Conservation (phyloP, 1,140 invertebrate genomes). For the Trialeurodes vaporariorum region DNA sequence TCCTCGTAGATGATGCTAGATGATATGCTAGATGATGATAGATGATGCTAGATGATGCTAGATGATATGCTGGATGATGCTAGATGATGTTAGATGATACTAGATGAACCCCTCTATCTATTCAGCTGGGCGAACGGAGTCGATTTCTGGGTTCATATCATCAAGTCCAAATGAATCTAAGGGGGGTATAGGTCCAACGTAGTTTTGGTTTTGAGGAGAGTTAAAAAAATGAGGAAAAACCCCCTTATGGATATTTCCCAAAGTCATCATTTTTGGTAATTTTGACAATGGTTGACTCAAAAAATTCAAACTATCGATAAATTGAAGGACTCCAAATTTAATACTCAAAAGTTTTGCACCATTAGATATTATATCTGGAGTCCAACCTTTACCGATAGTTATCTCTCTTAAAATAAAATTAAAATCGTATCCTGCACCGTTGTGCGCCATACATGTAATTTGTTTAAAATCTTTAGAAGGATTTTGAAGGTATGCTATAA, state of each 20-base stretch:
- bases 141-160: neutral
- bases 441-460: neutral
- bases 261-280: constrained; percentile 18
- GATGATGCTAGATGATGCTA: too few species aligned
- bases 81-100: too few species aligned
- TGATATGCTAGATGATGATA: too few species aligned
- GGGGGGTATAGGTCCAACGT: constrained; percentile 18
- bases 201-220: constrained; percentile 17
- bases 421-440: neutral
- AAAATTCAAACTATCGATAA: constrained; percentile 5
- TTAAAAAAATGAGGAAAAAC: constrained; percentile 25
- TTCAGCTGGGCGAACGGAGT: too few species aligned
- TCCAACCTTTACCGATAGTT: neutral
- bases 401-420: neutral
- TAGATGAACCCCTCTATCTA: too few species aligned
- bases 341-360: neutral
- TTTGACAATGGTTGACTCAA: neutral
- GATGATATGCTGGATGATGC: too few species aligned
- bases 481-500: neutral
- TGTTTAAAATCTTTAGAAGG: neutral
- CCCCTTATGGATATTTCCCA: constrained; percentile 18
- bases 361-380: neutral
- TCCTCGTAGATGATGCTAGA: too few species aligned
- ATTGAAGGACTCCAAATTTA: neutral
- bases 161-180: neutral